phyloP scores from a whole-genome alignment of 2,113 vertebrate genomes.

The Aptenodytes patagonicus region DNA sequence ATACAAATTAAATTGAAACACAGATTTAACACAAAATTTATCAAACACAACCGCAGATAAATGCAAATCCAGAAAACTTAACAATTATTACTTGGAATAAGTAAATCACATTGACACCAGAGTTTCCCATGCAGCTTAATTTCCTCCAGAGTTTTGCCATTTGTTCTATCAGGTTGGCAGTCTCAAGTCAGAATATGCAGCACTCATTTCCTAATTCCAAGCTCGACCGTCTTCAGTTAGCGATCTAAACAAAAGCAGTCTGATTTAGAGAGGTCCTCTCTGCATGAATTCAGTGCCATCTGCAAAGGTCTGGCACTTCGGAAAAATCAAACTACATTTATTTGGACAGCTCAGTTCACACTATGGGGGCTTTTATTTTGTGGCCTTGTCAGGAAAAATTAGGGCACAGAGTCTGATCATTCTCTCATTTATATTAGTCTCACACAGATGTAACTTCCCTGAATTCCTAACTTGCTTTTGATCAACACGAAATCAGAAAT shows the following conservation, averaged over 20 bases:
- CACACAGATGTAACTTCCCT: neutral
- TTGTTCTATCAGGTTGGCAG: neutral
- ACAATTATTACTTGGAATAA: neutral
- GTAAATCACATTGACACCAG: neutral
- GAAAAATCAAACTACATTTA: neutral
- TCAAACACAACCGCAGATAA: neutral
- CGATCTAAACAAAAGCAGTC: neutral
- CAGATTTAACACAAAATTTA: neutral
- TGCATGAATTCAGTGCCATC: neutral
- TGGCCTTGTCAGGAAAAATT: neutral
- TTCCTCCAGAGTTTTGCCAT: neutral
- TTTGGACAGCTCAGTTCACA: neutral
- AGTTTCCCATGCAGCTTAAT: neutral
- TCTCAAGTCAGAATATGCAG: neutral
- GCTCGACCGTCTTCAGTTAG: accelerated
- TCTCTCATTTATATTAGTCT: neutral
- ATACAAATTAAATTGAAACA: neutral
- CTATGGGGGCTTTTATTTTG: neutral
- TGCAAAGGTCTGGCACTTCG: neutral
- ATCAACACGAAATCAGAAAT: neutral
- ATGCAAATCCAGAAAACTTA: neutral
- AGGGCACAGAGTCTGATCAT: neutral
- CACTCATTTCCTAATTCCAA: neutral
- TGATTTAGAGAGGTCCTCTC: neutral
- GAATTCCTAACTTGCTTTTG: neutral